Conservation (phyloP, 2,113 vertebrate species). For the Amazona vittata region DNA sequence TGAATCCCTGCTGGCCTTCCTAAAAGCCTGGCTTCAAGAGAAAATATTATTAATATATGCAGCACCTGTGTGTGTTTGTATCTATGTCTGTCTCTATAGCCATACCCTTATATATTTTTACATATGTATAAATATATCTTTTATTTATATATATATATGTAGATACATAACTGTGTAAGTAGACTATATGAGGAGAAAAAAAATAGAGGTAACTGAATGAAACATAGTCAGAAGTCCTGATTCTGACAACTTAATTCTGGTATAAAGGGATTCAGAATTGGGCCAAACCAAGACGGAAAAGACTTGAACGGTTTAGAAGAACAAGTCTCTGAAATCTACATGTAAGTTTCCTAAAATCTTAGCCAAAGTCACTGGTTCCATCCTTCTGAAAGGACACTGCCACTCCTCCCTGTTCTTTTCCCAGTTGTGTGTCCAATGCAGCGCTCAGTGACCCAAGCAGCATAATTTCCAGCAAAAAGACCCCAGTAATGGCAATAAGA, state of each 20-base stretch:
- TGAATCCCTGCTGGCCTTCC: background rate
- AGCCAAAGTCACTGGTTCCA: background rate
- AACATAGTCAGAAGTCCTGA: background rate
- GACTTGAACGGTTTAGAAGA: slow-evolving; percentile 3
- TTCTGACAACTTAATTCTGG: background rate
- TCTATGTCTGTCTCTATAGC: background rate
- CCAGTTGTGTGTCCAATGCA: background rate
- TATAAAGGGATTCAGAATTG: background rate
- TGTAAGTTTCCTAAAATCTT: background rate
- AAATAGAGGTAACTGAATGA: background rate
- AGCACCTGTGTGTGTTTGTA: background rate
- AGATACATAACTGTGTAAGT: background rate
- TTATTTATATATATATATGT: background rate
- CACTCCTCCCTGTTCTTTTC: background rate
- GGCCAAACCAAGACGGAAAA: background rate
- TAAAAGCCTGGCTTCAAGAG: background rate
- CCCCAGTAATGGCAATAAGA: background rate
- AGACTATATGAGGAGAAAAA: background rate
- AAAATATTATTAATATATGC: background rate
- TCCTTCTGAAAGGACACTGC: background rate
- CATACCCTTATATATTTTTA: background rate
- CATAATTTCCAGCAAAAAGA: background rate
- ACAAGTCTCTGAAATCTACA: slow-evolving; percentile 14
- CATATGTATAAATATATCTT: background rate
- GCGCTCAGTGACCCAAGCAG: background rate